Base-by-base conservation (phyloP, 2,888 invertebrate genomes). In the Cordilura impudica region DNA sequence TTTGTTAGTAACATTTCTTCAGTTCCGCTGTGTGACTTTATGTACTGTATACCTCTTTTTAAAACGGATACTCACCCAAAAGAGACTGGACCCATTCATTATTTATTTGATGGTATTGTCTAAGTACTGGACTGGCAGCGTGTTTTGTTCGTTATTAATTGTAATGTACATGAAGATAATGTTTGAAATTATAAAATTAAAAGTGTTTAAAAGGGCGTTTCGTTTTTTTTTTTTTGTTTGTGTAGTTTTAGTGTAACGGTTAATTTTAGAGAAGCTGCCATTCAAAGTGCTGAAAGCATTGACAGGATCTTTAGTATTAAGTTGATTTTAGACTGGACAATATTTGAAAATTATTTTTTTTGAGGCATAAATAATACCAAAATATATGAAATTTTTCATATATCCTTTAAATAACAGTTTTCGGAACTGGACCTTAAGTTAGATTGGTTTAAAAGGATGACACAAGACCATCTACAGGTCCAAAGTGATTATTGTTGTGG, bases 21-120 rank as follows among this genome's bases (percentile, higher is more conserved):
- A 75, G 83, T 83, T 83, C 76, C 83, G 83, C 83, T 83, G 29
- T 70, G 75, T 78, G 78, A 73, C 75, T 81, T 73, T 74, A 31
- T 26, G 14, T 63, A 47, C 45, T 39, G 63, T 58, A 54, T 39
- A 69, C 45, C 16, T n/a, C 47, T 54, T 75, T 76, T 35, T 18
- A 18, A 23, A 72, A 54, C 63, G 49, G 54, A 67, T 65, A 77
- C 66, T 71, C 66, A 65, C 45, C 75, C 47, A 18, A 23, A 29
- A 29, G 35, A 53, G 45, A 35, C 60, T 73, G 65, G 45, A 35
- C 49, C 69, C 77, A 66, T 73, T 60, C 69, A 73, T 77, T 80
- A 72, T 47, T 73, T 47, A 12, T 12, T 65, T 47, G 54, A 19
- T 7, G 49, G 10, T 61, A 18, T 43, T 45, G 43, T 35, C 49